Percentiles rank a stretch among this genome's conserved stretches.
phyloP scores from a whole-genome alignment of 1,140 invertebrate genomes.

The Medauroidea extradentata region DNA sequence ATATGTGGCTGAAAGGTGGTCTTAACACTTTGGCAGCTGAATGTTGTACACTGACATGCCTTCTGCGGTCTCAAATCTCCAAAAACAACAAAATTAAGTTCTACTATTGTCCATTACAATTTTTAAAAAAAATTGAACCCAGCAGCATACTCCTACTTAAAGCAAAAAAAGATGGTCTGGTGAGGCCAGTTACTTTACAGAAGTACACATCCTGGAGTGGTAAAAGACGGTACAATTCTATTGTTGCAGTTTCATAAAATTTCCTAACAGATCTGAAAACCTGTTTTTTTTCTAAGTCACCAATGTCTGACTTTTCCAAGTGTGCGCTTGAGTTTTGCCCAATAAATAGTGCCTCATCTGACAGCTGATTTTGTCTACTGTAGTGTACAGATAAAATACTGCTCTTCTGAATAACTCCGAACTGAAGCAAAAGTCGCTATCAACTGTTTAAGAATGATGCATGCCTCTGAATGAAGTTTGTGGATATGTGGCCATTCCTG shows the following conservation, averaged over 20 bases:
- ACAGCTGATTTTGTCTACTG: not conserved
- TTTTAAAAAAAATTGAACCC: too few species aligned
- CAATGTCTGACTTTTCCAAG: not conserved
- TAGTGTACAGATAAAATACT: not conserved
- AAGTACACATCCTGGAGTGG: not conserved
- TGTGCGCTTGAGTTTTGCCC: not conserved
- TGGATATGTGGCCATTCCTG: not conserved
- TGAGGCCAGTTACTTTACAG: too few species aligned
- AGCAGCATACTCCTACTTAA: too few species aligned
- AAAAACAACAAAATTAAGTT: too few species aligned
- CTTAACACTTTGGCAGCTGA: too few species aligned
- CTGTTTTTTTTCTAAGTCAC: not conserved
- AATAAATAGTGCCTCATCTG: not conserved
- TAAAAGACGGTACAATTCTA: not conserved
- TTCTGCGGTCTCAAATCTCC: too few species aligned
- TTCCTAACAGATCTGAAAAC: not conserved
- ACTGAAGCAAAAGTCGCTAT: not conserved
- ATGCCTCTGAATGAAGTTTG: not conserved
- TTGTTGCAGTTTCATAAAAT: not conserved
- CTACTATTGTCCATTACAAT: too few species aligned
- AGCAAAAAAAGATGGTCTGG: too few species aligned
- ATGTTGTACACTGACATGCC: too few species aligned
- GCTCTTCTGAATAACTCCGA: not conserved
- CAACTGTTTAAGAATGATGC: not conserved
- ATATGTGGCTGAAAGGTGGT: too few species aligned